Percentiles rank a stretch among this genome's conserved stretches.
Evolutionary conservation across 2,888 invertebrate species (phyloP).

Genomic region (Cistogaster globosa): DNA sequence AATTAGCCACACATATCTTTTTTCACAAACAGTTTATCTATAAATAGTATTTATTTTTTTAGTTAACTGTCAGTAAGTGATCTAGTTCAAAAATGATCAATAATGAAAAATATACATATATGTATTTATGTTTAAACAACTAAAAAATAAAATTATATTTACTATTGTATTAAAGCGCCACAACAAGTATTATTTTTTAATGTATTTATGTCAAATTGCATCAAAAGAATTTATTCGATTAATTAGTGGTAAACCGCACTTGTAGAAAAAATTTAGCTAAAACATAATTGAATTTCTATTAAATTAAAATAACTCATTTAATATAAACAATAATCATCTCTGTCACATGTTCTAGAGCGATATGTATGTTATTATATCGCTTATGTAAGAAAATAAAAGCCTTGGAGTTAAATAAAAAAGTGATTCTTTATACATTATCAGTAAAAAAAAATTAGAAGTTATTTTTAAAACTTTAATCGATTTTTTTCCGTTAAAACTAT

Average conservation of each 20-base stretch:
- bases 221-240: constrained; percentile 72
- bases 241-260: constrained; percentile 80
- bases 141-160: not conserved
- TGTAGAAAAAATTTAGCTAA: constrained; percentile 72
- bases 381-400: too few relatives aligned
- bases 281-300: constrained; percentile 55
- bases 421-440: too few relatives aligned
- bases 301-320: not conserved
- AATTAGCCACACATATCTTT: too few relatives aligned
- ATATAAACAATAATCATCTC: not conserved
- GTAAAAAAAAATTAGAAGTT: too few relatives aligned
- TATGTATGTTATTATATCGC: too few relatives aligned
- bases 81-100: constrained; percentile 4
- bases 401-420: too few relatives aligned
- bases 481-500: too few relatives aligned
- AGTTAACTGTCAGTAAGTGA: not conserved
- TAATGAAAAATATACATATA: not conserved
- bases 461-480: too few relatives aligned
- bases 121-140: not conserved
- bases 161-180: constrained; percentile 30
- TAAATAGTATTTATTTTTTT: not conserved
- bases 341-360: too few relatives aligned
- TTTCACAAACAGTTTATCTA: not conserved
- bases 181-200: constrained; percentile 39
- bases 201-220: constrained; percentile 67